These are phyloP conservation scores for Pituophis catenifer DNA, from an alignment of 2,113 vertebrate species.

Conservation along the genomic window DNA sequence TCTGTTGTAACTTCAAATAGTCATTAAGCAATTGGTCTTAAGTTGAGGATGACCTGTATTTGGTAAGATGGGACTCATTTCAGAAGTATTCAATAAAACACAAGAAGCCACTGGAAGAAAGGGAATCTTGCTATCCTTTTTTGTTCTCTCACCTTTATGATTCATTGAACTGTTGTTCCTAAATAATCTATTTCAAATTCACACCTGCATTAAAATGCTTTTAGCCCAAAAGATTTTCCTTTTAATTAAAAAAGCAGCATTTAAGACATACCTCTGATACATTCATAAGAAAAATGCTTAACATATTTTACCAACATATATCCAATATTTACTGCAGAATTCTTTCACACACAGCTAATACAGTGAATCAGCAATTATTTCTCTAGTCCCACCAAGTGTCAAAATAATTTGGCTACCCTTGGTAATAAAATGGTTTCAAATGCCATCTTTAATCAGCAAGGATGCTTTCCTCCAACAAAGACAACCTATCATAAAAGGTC, in stretches of 20 bases:
- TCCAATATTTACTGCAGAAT: conserved; percentile 52
- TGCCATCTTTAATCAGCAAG: conserved; percentile 90
- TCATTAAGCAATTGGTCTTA: no score
- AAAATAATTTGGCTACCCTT: conserved; percentile 83
- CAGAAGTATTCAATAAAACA: no score
- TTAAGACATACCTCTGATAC: conserved; percentile 6
- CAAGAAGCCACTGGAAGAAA: no score
- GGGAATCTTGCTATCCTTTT: no score
- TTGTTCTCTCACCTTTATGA: no score
- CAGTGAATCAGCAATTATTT: conserved; percentile 90
- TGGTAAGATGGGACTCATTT: no score
- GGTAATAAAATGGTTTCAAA: conserved; percentile 92
- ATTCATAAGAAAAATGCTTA: conserved; percentile 19
- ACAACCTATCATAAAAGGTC: conserved; percentile 90
- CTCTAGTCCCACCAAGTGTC: conserved; percentile 82
- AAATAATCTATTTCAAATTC: not conserved
- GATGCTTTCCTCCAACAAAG: conserved; percentile 80
- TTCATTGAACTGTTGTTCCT: not conserved
- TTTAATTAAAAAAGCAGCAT: not conserved
- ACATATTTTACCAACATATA: conserved; percentile 38
- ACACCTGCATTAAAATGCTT: not conserved
- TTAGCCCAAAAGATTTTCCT: not conserved
- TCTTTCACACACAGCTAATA: conserved; percentile 67
- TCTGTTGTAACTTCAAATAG: no score
- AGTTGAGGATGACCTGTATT: no score